phyloP scores from a whole-genome alignment of 2,888 invertebrate species.

The Malthinus seriepunctatus region DNA sequence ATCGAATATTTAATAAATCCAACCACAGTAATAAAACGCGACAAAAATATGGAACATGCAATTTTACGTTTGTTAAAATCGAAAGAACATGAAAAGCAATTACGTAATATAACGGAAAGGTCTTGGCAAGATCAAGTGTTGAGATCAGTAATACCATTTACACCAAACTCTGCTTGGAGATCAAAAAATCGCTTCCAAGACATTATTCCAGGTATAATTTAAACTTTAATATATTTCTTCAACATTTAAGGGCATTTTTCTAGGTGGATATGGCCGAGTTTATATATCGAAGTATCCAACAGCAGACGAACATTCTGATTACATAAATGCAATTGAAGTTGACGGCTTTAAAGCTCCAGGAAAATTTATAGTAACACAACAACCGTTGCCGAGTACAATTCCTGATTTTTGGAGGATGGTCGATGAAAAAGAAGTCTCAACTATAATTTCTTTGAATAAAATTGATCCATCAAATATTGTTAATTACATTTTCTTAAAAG shows the following conservation, averaged over 20 bases:
- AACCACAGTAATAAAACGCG: conserved; percentile 49
- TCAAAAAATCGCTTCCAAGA: conserved; percentile 51
- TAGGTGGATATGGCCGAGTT: conserved; percentile 39
- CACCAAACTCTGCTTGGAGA: conserved; percentile 33
- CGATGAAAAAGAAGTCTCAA: conserved; percentile 44
- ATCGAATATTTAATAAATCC: conserved; percentile 52
- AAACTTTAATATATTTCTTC: not conserved
- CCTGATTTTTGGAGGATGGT: conserved; percentile 52
- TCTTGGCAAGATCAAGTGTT: conserved; percentile 53
- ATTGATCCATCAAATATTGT: conserved; percentile 43
- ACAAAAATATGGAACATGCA: conserved; percentile 40
- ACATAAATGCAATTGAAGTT: conserved; percentile 51
- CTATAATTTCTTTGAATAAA: conserved; percentile 46
- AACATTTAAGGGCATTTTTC: not conserved
- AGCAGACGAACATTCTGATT: conserved; percentile 50
- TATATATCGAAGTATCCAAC: conserved; percentile 48
- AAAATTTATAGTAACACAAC: conserved; percentile 49
- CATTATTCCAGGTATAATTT: conserved; percentile 45
- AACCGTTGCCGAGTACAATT: conserved; percentile 47
- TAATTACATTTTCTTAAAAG: conserved; percentile 4
- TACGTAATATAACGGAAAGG: conserved; percentile 46
- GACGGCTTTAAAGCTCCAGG: conserved; percentile 44
- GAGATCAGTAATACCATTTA: conserved; percentile 32
- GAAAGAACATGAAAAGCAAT: conserved; percentile 42
- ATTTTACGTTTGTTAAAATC: conserved; percentile 42